Evolutionary conservation across 2,113 vertebrate genomes (phyloP), one percentile per base, ranked within the genome.

Genomic region (Dromas ardeola): DNA sequence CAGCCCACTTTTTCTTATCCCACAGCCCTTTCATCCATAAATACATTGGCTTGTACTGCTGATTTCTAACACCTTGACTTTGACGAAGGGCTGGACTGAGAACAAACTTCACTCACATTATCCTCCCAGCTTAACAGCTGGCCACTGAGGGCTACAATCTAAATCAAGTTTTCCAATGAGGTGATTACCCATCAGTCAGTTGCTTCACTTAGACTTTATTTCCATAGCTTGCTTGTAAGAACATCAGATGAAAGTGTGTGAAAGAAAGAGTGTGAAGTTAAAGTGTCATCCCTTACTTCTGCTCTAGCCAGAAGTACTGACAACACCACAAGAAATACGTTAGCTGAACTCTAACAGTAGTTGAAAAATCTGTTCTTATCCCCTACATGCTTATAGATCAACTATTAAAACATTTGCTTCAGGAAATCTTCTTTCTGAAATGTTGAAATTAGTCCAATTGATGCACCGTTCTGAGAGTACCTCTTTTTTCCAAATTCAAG

Each of bases 391-490:
- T 61, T 27, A 47, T 1, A 88, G 40, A 69, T 63, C 14, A 85
- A 58, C 15, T 79, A 59, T 22, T 58, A 30, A 85, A 87, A 55
- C 3, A 5, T 4, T 29, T 59, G 2, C 4, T 72, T 63, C 40
- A 69, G 27, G 11, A 80, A 81, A 65, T 43, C 7, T 71, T 25
- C 32, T 76, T 81, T 71, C 47, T 43, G 61, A 63, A 85, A 76
- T 20, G n/a, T 10, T 66, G 15, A 67, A 58, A 87, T 71, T 69
- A 79, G 2, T 15, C 38, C 13, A 19, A 29, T 42, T 63, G 55
- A 0, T n/a, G 26, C 9, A 20, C 4, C 47, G 11, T 2, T 81
- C 9, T 52, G 55, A 83, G 27, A 52, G 3, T 10, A 84, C 0
- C 2, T 4, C 13, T 40, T 42, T 36, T 17, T 25, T 5, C 18